Base-by-base conservation (phyloP, 2,888 invertebrate species). In the Caenorhabditis drosophilae region DNA sequence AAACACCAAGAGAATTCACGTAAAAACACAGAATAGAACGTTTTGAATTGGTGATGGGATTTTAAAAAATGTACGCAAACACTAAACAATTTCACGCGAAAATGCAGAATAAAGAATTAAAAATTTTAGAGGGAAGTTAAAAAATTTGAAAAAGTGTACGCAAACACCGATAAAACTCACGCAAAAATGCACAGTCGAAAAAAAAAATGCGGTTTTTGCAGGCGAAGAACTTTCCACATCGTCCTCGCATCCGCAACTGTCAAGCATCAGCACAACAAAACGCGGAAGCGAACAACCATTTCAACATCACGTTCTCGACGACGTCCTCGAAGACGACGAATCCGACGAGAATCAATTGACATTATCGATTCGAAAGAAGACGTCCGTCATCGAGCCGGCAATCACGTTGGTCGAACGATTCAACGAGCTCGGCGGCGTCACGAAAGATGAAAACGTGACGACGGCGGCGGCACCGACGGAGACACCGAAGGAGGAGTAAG, bases 251-350 rank as follows among this genome's bases (percentile, higher is more conserved):
- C 63, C 63, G 1, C 46, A 50, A 27, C 31, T 57, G 38, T 31
- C 59, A 25, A 23, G 27, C 15, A 46, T 41, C 6, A 6, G 7
- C 41, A 44, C 31, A 26, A 25, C 46, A 18, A 63, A 57, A 22
- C 54, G 62, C 0, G 62, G 49, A 66, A 62, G 59, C 26, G 57
- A 54, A 45, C 62, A 49, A 20, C 55, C 35, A 45, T 73, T 73
- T 52, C 63, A 59, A 22, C 73, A 73, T 50, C 73, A 71, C 34
- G 64, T 73, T 9, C 40, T 73, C 4, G 73, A 73, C 20, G 61
- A 73, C 44, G 73, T 73, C 16, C 26, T 69, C 26, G 73, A 73
- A 49, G 73, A 71, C 25, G 67, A 69, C 18, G 70, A 71, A 35
- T 54, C 57, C 4, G 64, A 64, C 48, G 64, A 64, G 45, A 54